A percentile compares a stretch with the other conserved stretches of the same genome.
phyloP scores from a whole-genome alignment of 2,113 vertebrate species.

The Cathartes aura region DNA sequence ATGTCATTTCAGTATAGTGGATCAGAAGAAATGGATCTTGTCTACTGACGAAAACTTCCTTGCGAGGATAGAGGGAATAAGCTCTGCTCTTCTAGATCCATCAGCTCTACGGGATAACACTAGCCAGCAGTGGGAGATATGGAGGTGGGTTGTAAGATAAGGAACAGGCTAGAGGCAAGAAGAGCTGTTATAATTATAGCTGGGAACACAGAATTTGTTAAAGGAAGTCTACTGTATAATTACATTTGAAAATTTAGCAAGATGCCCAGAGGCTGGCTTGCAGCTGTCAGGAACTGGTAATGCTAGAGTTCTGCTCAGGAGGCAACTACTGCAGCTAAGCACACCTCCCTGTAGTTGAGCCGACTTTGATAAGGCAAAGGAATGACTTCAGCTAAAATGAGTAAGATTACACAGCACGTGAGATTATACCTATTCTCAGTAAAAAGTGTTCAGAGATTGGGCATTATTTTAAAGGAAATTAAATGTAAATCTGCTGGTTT shows the following conservation, averaged over 20 bases:
- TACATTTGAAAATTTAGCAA: constrained; percentile 84
- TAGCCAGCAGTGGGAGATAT: constrained; percentile 74
- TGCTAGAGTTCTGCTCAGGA: constrained; percentile 66
- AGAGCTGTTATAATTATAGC: constrained; percentile 80
- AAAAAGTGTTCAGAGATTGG: not conserved
- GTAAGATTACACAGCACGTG: not conserved
- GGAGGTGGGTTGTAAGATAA: constrained; percentile 73
- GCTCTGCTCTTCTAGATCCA: constrained; percentile 45
- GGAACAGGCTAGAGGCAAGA: constrained; percentile 77
- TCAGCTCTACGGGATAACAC: constrained; percentile 48
- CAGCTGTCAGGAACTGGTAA: constrained; percentile 81
- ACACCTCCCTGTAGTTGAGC: constrained; percentile 8
- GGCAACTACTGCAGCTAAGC: constrained; percentile 51
- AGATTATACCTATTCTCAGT: not conserved
- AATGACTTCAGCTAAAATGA: constrained; percentile 5
- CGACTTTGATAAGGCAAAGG: constrained; percentile 14
- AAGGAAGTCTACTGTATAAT: constrained; percentile 85
- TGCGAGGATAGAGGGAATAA: not conserved
- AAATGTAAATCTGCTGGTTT: not conserved
- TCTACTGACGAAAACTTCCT: not conserved
- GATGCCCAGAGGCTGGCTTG: constrained; percentile 82
- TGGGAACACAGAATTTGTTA: constrained; percentile 79
- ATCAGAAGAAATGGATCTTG: constrained; percentile 1
- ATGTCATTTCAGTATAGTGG: not conserved
- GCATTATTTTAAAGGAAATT: not conserved